These are phyloP conservation scores for Erethizon dorsatum DNA, from an alignment of 2,797 vertebrate genomes.

Conservation along the genomic window DNA sequence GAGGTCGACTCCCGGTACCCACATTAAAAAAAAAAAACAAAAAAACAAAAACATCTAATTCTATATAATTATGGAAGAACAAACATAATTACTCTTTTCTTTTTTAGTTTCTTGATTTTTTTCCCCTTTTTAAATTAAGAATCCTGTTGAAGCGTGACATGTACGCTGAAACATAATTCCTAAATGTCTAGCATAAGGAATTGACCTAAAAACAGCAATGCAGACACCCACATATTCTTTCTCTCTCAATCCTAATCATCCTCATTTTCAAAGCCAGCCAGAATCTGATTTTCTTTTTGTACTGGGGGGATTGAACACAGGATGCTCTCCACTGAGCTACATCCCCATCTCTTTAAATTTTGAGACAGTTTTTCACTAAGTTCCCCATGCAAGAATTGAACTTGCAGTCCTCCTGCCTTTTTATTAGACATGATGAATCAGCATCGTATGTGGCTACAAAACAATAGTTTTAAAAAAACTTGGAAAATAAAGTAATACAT, in stretches of 20 bases:
- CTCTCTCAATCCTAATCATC: neutral
- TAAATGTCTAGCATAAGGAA: neutral
- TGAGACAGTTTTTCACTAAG: neutral
- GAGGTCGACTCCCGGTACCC: too few species aligned
- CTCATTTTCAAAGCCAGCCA: neutral
- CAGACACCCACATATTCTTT: neutral
- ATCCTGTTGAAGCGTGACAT: neutral
- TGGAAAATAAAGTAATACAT: neutral
- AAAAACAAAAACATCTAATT: too few species aligned
- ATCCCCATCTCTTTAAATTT: neutral
- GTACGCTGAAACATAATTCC: conserved; percentile 10
- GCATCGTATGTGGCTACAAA: neutral
- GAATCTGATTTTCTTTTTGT: neutral
- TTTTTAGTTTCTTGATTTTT: conserved; percentile 2
- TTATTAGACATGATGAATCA: neutral
- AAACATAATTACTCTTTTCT: neutral
- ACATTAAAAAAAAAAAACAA: too few species aligned
- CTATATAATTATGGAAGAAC: neutral
- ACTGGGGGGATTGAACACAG: neutral
- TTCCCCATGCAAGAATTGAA: neutral
- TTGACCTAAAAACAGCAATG: neutral
- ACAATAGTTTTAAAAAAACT: neutral
- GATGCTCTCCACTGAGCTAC: neutral
- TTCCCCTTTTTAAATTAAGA: neutral
- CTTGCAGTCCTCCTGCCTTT: neutral